phyloP scores from a whole-genome alignment of 2,888 invertebrate genomes.

The Trachelus tabidus region DNA sequence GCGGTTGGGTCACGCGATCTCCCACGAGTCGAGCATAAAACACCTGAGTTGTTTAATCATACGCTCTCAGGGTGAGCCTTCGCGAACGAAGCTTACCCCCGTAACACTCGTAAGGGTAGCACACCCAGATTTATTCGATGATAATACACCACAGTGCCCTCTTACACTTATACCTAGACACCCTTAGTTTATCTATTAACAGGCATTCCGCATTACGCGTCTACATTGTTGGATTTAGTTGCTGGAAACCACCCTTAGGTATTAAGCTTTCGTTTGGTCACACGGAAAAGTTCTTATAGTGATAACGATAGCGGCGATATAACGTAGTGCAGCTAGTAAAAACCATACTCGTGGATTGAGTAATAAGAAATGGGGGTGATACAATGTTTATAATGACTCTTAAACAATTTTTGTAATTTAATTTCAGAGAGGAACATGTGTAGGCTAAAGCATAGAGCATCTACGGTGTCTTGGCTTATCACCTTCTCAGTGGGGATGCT shows the following conservation, averaged over 20 bases:
- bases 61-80: conserved; percentile 46
- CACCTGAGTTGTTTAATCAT: conserved; percentile 62
- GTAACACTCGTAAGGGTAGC: not conserved
- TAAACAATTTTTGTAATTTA: too few species aligned
- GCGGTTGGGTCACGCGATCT: conserved; percentile 63
- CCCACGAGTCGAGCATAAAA: conserved; percentile 57
- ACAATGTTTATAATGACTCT: too few species aligned
- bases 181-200: conserved; percentile 29
- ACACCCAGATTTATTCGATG: conserved; percentile 21
- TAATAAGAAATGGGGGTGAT: too few species aligned
- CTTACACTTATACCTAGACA: not conserved
- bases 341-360: too few species aligned
- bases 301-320: not conserved
- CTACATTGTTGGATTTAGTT: not conserved
- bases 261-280: not conserved
- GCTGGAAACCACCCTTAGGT: not conserved
- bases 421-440: too few species aligned
- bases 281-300: not conserved
- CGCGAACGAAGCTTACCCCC: conserved; percentile 11
- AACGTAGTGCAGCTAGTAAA: too few species aligned
- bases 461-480: conserved; percentile 18
- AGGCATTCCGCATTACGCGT: conserved; percentile 7
- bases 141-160: conserved; percentile 16
- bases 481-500: conserved; percentile 9
- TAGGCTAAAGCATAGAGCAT: not conserved